Evolutionary conservation across 2,888 invertebrate species (phyloP), one percentile per base, ranked within the genome.

Genomic region (Drosophila macrospina): DNA sequence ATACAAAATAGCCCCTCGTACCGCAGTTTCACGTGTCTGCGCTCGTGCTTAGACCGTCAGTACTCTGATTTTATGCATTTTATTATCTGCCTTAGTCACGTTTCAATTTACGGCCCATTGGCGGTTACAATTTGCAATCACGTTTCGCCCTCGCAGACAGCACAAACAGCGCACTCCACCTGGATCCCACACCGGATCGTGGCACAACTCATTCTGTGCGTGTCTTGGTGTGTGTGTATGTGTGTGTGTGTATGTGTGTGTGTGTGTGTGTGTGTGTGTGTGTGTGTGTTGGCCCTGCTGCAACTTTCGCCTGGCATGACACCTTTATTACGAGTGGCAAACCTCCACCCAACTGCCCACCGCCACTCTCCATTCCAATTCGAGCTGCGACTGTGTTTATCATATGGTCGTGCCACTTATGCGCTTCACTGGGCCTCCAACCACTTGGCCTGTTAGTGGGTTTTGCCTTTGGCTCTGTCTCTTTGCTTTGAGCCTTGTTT

Each of bases 31-130:
- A 73, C 70, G 75, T 75, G 80, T 69, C 75, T 75, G 60, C 48
- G 67, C 67, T 69, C 51, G 67, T 74, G 84, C 78, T 80, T 69
- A 48, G 75, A 77, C 69, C 75, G 83, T 80, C 71, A 69, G 84
- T 80, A 79, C 85, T 86, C 83, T 85, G 90, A 89, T 90, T 90
- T 89, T 86, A 87, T 89, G 89, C 83, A 89, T 89, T 88, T 90
- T 90, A 88, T 89, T 90, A 89, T 89, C 88, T 77, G 87, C 78
- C 85, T 82, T 80, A 90, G 91, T 91, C 91, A 91, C 91, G 91
- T 91, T 90, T 89, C 91, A 90, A 91, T 91, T 91, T 91, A 91
- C 91, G 91, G 90, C 90, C 91, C 91, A 91, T 91, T 91, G 91
- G 91, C 90, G 91, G 91, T 91, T 90, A 90, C 90, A 90, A 91